Base-by-base conservation (phyloP, 2,888 invertebrate species). In the Pristionchus japonicus region DNA sequence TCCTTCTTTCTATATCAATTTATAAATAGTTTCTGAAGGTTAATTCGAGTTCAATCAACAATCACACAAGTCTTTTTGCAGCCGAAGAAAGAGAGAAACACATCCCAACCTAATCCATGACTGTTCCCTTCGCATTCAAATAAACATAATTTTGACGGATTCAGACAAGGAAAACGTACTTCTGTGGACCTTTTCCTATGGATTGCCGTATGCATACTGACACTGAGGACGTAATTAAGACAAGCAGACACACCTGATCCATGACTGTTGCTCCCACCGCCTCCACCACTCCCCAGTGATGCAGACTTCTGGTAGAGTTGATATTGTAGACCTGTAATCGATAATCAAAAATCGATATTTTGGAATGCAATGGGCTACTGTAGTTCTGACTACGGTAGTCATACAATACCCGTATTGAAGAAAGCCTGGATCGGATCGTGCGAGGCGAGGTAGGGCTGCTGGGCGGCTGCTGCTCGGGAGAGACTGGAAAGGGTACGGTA, bases 371-470 rank as follows among this genome's bases (percentile, higher is more conserved):
- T 61, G 27, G 61, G n/a, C 6, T 61, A 57, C 57, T 7, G 57
- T 57, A 57, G 17, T 4, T 13, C 27, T 11, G 57, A 15, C 4
- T 57, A 57, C 61, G 61, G 27, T 61, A 61, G n/a, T 64, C 3
- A 9, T 64, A 67, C 34, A 31, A 31, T 86, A 91, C 92, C 93
- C n/a, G 92, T 90, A 83, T 93, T 93, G 89, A 93, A 93, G 88
- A 93, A 93, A 0, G 93, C 93, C 88, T 93, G 93, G 0, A 93
- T 89, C 0, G 93, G 92, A 23, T 93, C 93, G 64, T 91, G 91
- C 9, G 91, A 89, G 17, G 89, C 82, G n/a, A 86, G 86, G 37
- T 86, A 86, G 13, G 86, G 40, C 49, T 85, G 85, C 23, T 85
- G 85, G 34, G 82, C 49, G 20, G 77, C 77, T 43, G 77, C 77